Evolutionary conservation across 2,113 vertebrate genomes (phyloP).

Genomic region (Mesocricetus auratus): DNA sequence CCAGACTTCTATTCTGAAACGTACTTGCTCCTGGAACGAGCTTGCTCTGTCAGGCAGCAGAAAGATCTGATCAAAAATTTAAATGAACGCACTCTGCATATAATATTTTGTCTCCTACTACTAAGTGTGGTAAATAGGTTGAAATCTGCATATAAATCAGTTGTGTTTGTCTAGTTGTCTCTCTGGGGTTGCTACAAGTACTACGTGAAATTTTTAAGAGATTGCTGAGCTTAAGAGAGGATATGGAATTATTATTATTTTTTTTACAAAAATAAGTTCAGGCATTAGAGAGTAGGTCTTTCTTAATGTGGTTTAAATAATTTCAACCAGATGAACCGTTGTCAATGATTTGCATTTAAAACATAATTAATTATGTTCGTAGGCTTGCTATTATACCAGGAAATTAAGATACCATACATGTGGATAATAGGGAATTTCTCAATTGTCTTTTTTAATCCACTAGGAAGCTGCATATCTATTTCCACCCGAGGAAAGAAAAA

Average conservation of each 20-base stretch:
- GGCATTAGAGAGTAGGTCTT: slow-evolving; percentile 64
- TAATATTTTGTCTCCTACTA: slow-evolving; percentile 82
- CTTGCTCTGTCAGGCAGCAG: slow-evolving; percentile 68
- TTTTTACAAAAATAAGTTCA: slow-evolving; percentile 57
- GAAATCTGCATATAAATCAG: slow-evolving; percentile 84
- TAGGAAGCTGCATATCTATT: slow-evolving; percentile 80
- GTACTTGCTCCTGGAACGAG: slow-evolving; percentile 45
- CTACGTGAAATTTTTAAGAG: slow-evolving; percentile 71
- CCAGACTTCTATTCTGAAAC: slow-evolving; percentile 75
- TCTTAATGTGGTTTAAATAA: slow-evolving; percentile 76
- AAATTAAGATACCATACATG: slow-evolving; percentile 80
- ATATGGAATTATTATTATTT: slow-evolving; percentile 50
- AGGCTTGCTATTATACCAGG: slow-evolving; percentile 66
- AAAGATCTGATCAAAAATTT: slow-evolving; percentile 81
- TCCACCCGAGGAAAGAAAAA: slow-evolving; percentile 81
- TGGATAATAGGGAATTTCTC: slow-evolving; percentile 79
- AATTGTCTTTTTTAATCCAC: slow-evolving; percentile 82
- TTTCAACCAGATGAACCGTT: slow-evolving; percentile 78
- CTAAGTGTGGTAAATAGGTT: slow-evolving; percentile 81
- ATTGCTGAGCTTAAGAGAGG: slow-evolving; percentile 55
- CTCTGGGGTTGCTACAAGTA: slow-evolving; percentile 68
- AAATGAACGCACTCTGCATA: slow-evolving; percentile 81
- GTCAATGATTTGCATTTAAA: slow-evolving; percentile 80
- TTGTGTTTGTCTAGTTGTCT: slow-evolving; percentile 78
- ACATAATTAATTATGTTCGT: slow-evolving; percentile 78